phyloP scores from a whole-genome alignment of 2,797 vertebrate genomes.

The Helicolenus hilgendorfi region DNA sequence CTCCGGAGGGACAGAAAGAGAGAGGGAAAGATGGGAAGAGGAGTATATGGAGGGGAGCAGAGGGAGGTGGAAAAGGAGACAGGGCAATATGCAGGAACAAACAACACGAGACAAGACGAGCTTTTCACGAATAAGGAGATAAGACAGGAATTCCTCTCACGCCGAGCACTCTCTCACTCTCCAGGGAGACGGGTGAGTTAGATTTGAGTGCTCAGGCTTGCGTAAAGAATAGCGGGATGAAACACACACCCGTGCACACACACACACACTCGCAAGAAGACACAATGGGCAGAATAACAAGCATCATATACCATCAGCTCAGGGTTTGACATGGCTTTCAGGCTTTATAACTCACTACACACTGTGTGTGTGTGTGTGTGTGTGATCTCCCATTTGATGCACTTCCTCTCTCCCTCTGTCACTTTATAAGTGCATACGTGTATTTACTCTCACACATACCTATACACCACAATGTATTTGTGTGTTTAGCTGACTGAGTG shows the following conservation, averaged over 20 bases:
- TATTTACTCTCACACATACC: not conserved
- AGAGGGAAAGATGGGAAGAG: not conserved
- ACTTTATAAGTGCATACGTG: not conserved
- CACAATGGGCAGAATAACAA: conserved; percentile 60
- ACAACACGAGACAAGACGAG: conserved; percentile 69
- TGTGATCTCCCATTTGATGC: conserved; percentile 21
- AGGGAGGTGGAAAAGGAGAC: conserved; percentile 5
- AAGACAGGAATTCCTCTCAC: conserved; percentile 73
- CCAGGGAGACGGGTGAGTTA: conserved; percentile 59
- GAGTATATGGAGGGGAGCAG: not conserved
- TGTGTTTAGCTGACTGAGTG: conserved; percentile 9
- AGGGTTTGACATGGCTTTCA: conserved; percentile 53
- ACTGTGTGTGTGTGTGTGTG: not conserved
- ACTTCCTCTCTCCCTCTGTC: conserved; percentile 2
- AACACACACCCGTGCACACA: not conserved
- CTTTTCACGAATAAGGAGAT: conserved; percentile 61
- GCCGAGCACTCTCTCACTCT: conserved; percentile 53
- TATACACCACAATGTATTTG: not conserved
- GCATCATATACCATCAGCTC: conserved; percentile 65
- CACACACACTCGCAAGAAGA: conserved; percentile 28
- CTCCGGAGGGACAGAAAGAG: conserved; percentile 26
- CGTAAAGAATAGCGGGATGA: conserved; percentile 53
- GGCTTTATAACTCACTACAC: conserved; percentile 29
- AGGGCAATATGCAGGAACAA: conserved; percentile 52
- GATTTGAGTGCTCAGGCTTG: conserved; percentile 69